Evolutionary conservation across 2,888 invertebrate species (phyloP), one percentile per base, ranked within the genome.

Genomic region (Charanyca ferruginea): DNA sequence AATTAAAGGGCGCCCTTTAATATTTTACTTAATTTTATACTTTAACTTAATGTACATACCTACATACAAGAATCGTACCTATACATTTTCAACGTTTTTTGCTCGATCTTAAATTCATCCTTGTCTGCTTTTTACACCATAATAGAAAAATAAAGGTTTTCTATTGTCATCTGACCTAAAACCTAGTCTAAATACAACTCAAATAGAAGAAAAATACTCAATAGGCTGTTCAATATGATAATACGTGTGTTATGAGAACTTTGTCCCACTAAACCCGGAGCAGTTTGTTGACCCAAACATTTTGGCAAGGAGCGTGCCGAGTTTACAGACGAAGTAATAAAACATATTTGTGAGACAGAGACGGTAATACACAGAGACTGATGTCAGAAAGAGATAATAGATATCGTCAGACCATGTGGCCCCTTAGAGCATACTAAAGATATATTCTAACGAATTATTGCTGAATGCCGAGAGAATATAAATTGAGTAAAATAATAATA

Each of bases 251-350:
- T 51, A 60, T 32, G 57, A 58, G 60, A 51, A 45, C 32, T 13
- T 67, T 18, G 62, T 18, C 2, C 67, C n/a, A 62, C 22, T 62
- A 53, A 80, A 69, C 58, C 23, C 23, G 57, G 1, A 58, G 41
- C 20, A 68, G 79, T 73, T 73, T 62, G 63, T 81, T 83, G 80
- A 77, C 79, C 86, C 60, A 71, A 64, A 84, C 76, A 71, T 77
- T 84, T 83, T 80, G 83, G 83, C 83, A 81, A 66, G 65, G 55
- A 58, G 48, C 76, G 81, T 69, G 79, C 61, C 28, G 13, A 42
- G 73, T 28, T 48, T 79, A 64, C 76, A 52, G 66, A 82, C 61
- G 58, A 64, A 49, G 62, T 45, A 64, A 69, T 73, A 77, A 71
- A 71, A 74, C 53, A 57, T 66, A 58, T 75, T 38, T 49, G 67